Conservation (phyloP, 2,888 invertebrate species). For the Drosophila basisetae region DNA sequence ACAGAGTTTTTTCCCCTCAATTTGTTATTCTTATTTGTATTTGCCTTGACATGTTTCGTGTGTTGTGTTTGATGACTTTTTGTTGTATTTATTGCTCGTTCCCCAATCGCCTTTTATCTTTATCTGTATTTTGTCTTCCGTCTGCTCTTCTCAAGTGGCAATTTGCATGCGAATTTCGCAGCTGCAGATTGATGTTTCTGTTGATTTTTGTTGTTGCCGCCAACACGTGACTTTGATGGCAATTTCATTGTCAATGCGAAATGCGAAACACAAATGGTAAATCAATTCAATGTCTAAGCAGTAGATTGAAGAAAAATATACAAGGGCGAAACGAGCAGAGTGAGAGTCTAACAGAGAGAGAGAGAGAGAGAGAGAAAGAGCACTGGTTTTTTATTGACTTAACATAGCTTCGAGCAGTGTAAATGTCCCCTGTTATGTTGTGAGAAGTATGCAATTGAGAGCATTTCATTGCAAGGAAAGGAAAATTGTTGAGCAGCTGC, state of each 20-base stretch:
- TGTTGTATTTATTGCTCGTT: constrained; percentile 13
- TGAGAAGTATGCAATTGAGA: neutral
- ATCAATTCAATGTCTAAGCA: constrained; percentile 50
- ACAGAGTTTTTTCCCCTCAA: constrained; percentile 30
- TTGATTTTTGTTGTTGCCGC: constrained; percentile 14
- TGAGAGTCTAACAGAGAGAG: neutral
- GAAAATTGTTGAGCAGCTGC: neutral
- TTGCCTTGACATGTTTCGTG: constrained; percentile 64
- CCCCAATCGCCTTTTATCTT: constrained; percentile 16
- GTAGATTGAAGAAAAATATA: neutral
- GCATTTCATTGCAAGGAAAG: neutral
- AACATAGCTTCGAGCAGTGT: neutral
- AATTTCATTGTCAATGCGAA: constrained; percentile 78
- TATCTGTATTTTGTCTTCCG: constrained; percentile 28
- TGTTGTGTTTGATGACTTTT: constrained; percentile 38
- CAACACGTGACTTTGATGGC: constrained; percentile 79
- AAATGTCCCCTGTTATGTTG: neutral
- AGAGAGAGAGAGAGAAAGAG: neutral
- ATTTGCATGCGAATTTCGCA: constrained; percentile 54
- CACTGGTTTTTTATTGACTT: neutral
- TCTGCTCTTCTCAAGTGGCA: constrained; percentile 40
- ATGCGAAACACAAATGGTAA: constrained; percentile 56
- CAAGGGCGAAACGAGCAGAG: neutral
- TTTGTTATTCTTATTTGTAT: constrained; percentile 5
- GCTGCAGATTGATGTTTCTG: constrained; percentile 40